These are phyloP conservation scores for Apamea epomidion DNA, from an alignment of 2,888 invertebrate genomes.

Conservation along the genomic window DNA sequence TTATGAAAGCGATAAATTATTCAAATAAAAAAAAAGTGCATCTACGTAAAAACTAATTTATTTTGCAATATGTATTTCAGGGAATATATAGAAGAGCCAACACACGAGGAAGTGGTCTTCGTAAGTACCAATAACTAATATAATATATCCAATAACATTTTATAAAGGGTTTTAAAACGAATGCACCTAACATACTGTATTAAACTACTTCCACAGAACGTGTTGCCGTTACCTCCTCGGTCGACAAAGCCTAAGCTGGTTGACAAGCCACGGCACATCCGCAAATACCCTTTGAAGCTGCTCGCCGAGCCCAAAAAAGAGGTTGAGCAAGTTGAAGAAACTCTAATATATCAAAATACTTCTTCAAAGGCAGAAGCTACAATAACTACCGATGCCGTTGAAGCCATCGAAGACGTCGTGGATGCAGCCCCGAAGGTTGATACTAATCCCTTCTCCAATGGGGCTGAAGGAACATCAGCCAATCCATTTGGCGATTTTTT, in stretches of 20 bases:
- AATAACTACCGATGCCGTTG: not conserved
- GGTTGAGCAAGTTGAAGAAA: not conserved
- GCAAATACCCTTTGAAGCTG: conserved; percentile 81
- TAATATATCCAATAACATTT: not conserved
- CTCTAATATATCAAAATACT: conserved; percentile 83
- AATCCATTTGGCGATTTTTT: conserved; percentile 73
- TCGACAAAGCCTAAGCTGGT: conserved; percentile 80
- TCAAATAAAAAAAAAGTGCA: too few relatives aligned
- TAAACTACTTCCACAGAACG: conserved; percentile 70
- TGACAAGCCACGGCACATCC: conserved; percentile 83
- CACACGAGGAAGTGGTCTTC: not conserved
- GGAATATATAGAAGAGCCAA: not conserved
- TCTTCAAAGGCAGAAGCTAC: conserved; percentile 30
- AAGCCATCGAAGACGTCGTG: conserved; percentile 76
- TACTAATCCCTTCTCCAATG: conserved; percentile 78
- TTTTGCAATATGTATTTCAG: conserved; percentile 24
- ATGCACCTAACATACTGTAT: not conserved
- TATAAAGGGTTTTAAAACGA: not conserved
- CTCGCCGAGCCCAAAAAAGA: conserved; percentile 55
- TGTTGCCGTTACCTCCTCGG: conserved; percentile 82
- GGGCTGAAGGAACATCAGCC: conserved; percentile 38
- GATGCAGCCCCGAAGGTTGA: conserved; percentile 59
- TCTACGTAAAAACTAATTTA: not conserved
- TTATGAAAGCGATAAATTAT: not conserved
- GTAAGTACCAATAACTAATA: conserved; percentile 30